phyloP scores from a whole-genome alignment of 2,797 vertebrate species.

The Odontamblyopus rebecca region DNA sequence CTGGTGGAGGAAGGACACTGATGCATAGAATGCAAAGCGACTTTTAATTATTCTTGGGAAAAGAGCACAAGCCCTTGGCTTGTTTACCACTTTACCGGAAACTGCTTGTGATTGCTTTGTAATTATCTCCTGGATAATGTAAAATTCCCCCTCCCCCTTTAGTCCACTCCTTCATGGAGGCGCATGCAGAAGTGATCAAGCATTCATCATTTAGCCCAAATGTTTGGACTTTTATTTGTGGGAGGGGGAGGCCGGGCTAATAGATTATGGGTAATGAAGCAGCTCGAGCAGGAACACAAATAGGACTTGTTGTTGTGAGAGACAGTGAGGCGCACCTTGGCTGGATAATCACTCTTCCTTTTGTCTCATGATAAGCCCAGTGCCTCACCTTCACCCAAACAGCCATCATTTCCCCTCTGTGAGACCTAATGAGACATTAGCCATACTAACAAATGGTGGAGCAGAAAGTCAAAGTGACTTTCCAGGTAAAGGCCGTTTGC shows the following conservation, averaged over 20 bases:
- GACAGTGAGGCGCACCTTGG: conserved; percentile 37
- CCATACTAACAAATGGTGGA: conserved; percentile 70
- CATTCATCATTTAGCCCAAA: conserved; percentile 71
- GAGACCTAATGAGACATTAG: conserved; percentile 75
- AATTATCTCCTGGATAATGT: conserved; percentile 75
- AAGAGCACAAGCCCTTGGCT: conserved; percentile 69
- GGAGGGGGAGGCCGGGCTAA: conserved; percentile 59
- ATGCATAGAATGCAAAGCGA: conserved; percentile 64
- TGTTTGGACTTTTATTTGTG: conserved; percentile 66
- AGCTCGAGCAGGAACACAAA: conserved; percentile 64
- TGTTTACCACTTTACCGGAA: conserved; percentile 75
- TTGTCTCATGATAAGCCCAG: conserved; percentile 63
- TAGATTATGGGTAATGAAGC: conserved; percentile 73
- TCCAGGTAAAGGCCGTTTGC: conserved; percentile 71
- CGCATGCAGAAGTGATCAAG: conserved; percentile 56
- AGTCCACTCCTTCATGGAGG: conserved; percentile 49
- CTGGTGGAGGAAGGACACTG: conserved; percentile 59
- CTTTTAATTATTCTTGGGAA: conserved; percentile 74
- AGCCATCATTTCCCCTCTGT: conserved; percentile 70
- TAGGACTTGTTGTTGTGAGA: conserved; percentile 67
- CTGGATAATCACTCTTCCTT: conserved; percentile 66
- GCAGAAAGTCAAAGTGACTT: conserved; percentile 73
- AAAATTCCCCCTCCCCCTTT: conserved; percentile 54
- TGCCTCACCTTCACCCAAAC: conserved; percentile 73
- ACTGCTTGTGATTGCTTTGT: conserved; percentile 75